Conservation (phyloP, 2,888 invertebrate genomes). For the Troides oblongomaculatus region DNA sequence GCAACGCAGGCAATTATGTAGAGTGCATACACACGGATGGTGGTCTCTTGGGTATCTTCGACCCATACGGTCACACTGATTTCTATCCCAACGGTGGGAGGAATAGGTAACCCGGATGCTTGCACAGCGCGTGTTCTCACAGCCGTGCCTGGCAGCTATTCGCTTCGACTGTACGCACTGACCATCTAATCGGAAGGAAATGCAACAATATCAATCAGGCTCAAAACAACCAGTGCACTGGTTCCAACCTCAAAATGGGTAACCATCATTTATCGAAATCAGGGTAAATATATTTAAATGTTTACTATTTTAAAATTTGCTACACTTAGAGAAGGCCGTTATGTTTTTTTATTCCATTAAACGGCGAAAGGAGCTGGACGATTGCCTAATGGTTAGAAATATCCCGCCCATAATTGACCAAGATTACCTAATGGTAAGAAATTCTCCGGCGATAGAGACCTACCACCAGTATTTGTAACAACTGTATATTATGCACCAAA, state of each 20-base stretch:
- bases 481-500: no score
- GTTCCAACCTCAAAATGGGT: conserved; percentile 39
- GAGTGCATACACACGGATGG: conserved; percentile 48
- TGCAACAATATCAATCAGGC: conserved; percentile 40
- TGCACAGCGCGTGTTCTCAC: conserved; percentile 41
- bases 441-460: no score
- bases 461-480: no score
- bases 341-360: no score
- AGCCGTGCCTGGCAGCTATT: conserved; percentile 39
- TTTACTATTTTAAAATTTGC: no score
- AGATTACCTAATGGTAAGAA: no score
- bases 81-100: conserved; percentile 50
- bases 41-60: conserved; percentile 42
- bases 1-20: conserved; percentile 41
- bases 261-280: conserved; percentile 37
- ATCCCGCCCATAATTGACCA: no score
- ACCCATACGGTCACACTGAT: conserved; percentile 41
- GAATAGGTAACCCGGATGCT: conserved; percentile 45
- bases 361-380: no score
- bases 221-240: conserved; percentile 35
- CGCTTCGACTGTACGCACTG: conserved; percentile 40
- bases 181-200: conserved; percentile 40
- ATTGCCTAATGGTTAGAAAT: no score
- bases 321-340: no score
- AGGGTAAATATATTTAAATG: conserved; percentile 34